Base-by-base conservation (phyloP, 2,113 vertebrate genomes). In the Oreochromis tanganicae region DNA sequence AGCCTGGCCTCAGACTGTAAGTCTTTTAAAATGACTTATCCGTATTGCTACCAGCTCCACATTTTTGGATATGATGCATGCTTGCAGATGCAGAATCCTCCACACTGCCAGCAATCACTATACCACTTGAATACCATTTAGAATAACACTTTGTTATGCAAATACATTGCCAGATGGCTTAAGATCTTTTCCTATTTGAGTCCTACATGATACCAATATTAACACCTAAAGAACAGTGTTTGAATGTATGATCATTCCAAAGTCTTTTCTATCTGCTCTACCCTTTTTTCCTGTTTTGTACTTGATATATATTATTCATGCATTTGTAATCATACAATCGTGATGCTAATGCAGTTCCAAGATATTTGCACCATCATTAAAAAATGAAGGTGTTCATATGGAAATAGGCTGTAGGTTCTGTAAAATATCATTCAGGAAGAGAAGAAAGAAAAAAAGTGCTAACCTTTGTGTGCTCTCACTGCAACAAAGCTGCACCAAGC, bases 161-260 rank as follows among this genome's bases (percentile, higher is more conserved):
- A 86, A 92, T 86, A n/a, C 41, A 38, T 80, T 16, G 19, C 56
- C 84, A 92, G 91, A 87, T 93, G 82, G 75, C 84, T 87, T 85
- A 36, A 86, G 68, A 88, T 91, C 85, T 91, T 88, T 81, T 57
- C 61, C 55, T 3, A 9, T 63, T 88, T 90, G 55, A 81, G 73
- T 75, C 54, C 59, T 71, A 68, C 83, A 89, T 88, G 84, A 85
- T 46, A 63, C 71, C 29, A 83, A 83, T 87, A 81, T 81, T 81
- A 88, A 87, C 68, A 68, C 12, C 68, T 41, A 80, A 50, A 66
- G 36, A 81, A 80, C 63, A 50, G n/a, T 34, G 13, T 73, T 54
- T n/a, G 81, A 66, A 84, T 85, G 16, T 78, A 59, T 66, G 21
- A 86, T 84, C 43, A 63, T 71, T 71, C 41, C 21, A 56, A 41